These are phyloP conservation scores for Pycnomerus fuliginosus DNA, from an alignment of 2,888 invertebrate species.

Conservation along the genomic window DNA sequence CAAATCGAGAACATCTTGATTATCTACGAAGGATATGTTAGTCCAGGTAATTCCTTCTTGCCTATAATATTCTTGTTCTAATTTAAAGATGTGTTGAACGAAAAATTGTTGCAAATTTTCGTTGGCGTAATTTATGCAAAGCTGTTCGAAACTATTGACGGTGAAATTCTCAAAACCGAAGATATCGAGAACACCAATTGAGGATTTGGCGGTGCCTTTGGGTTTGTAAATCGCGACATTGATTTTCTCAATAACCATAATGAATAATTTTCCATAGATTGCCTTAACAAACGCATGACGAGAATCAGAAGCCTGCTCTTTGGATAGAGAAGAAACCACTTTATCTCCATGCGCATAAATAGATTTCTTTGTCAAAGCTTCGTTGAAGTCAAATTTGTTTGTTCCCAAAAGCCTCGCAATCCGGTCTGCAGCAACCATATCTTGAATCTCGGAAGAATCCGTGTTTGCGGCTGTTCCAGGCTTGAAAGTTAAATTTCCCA, in stretches of 20 bases:
- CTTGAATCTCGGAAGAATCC: constrained; percentile 83
- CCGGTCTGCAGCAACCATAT: constrained; percentile 66
- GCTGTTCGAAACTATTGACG: constrained; percentile 89
- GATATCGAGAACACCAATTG: constrained; percentile 92
- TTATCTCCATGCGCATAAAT: constrained; percentile 82
- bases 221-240: constrained; percentile 80
- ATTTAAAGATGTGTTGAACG: constrained; percentile 91
- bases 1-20: constrained; percentile 86
- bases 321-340: constrained; percentile 73
- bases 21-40: constrained; percentile 88
- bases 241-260: constrained; percentile 85
- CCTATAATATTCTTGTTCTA: constrained; percentile 92
- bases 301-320: constrained; percentile 77
- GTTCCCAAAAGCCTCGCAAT: constrained; percentile 74
- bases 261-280: constrained; percentile 88
- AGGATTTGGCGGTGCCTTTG: constrained; percentile 60
- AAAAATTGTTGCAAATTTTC: constrained; percentile 97
- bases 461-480: constrained; percentile 72
- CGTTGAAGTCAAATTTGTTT: constrained; percentile 66
- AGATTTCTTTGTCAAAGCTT: constrained; percentile 82
- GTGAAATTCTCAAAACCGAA: constrained; percentile 97
- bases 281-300: constrained; percentile 92
- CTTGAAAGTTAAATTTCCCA: constrained; percentile 88
- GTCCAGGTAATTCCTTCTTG: constrained; percentile 89
- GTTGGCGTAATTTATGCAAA: constrained; percentile 96